phyloP scores from a whole-genome alignment of 2,113 vertebrate genomes.

The Mus spicilegus region DNA sequence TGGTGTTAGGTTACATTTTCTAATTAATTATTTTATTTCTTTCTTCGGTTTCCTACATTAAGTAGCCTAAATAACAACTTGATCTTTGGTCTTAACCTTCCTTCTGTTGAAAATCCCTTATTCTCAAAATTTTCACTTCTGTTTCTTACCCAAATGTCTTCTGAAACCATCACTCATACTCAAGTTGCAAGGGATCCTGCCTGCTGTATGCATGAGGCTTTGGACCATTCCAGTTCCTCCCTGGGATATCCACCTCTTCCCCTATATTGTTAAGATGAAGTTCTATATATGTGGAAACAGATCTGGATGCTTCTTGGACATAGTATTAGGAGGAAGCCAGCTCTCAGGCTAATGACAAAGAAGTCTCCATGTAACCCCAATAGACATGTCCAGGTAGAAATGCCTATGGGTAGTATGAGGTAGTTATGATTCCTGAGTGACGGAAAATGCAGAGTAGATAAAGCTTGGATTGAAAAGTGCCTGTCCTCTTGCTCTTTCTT shows the following conservation, averaged over 20 bases:
- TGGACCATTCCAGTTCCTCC: no score
- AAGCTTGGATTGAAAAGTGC: neutral
- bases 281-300: neutral
- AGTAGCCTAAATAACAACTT: neutral
- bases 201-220: neutral
- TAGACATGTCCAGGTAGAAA: no score
- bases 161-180: neutral
- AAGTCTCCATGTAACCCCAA: no score
- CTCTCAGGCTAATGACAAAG: neutral
- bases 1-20: neutral
- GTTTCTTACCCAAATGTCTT: neutral
- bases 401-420: fast-evolving
- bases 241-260: neutral
- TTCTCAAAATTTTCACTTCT: neutral
- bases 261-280: neutral
- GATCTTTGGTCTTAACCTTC: neutral
- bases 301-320: neutral
- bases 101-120: neutral
- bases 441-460: neutral
- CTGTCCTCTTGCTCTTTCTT: no score
- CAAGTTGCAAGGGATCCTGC: neutral
- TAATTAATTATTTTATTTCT: neutral
- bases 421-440: neutral
- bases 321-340: neutral
- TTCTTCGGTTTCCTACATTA: neutral